These are phyloP conservation scores for Thumatha senex DNA, from an alignment of 2,888 invertebrate species.

Conservation along the genomic window DNA sequence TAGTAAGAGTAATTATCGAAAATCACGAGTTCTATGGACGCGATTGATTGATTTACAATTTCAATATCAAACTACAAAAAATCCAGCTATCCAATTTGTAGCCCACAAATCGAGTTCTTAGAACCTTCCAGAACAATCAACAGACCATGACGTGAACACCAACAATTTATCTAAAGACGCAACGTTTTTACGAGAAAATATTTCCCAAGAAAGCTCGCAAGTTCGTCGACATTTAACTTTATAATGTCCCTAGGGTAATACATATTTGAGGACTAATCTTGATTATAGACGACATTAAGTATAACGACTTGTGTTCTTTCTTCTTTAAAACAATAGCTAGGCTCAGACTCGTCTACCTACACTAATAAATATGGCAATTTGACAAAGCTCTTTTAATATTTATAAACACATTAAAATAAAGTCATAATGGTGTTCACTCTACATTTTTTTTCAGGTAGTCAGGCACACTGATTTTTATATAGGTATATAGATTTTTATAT, in stretches of 20 bases:
- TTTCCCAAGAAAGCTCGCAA: constrained; percentile 21
- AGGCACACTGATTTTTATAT: too few species aligned
- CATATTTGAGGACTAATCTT: constrained; percentile 11
- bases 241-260: constrained; percentile 10
- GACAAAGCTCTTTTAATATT: constrained; percentile 7
- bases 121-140: constrained; percentile 48
- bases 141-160: constrained; percentile 44
- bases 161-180: constrained; percentile 19
- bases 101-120: constrained; percentile 46
- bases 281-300: constrained; percentile 5
- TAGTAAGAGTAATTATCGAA: too few species aligned
- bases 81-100: constrained; percentile 11
- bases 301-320: constrained; percentile 1
- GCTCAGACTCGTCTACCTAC: neutral
- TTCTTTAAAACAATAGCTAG: constrained; percentile 3
- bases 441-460: too few species aligned
- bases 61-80: constrained; percentile 13
- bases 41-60: neutral
- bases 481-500: neutral
- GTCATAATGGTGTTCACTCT: neutral
- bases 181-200: constrained; percentile 29
- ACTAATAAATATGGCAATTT: neutral
- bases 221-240: constrained; percentile 22
- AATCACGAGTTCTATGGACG: neutral
- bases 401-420: constrained; percentile 4